Conservation (phyloP, 2,888 invertebrate genomes). For the Myopa tessellatipennis region DNA sequence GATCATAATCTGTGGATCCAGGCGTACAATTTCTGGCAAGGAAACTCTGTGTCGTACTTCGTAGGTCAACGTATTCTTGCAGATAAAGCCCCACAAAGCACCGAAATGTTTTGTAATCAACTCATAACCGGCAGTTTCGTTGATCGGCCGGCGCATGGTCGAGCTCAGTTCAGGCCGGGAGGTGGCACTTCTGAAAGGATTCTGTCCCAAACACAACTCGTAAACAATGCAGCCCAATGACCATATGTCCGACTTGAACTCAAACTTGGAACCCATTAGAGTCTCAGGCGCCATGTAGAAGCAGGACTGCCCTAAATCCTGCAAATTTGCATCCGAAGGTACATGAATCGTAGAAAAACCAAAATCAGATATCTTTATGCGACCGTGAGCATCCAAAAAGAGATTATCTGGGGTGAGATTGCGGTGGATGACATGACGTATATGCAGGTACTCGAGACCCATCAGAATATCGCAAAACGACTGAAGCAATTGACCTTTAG, state of each 20-base stretch:
- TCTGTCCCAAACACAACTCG: constrained; percentile 70
- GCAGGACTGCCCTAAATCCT: constrained; percentile 71
- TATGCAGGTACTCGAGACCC: constrained; percentile 66
- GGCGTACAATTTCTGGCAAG: constrained; percentile 56
- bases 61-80: constrained; percentile 60
- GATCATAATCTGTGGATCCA: constrained; percentile 56
- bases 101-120: constrained; percentile 48
- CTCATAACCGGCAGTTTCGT: no score
- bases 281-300: constrained; percentile 82
- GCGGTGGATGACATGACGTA: constrained; percentile 70
- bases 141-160: constrained; percentile 48
- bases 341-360: constrained; percentile 69
- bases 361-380: constrained; percentile 78
- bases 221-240: constrained; percentile 79
- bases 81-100: constrained; percentile 55
- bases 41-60: constrained; percentile 57
- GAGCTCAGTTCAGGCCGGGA: constrained; percentile 53
- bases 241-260: constrained; percentile 81
- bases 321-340: not conserved
- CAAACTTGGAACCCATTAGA: constrained; percentile 74
- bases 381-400: constrained; percentile 74
- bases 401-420: constrained; percentile 83
- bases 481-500: constrained; percentile 57
- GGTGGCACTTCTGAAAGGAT: constrained; percentile 54
- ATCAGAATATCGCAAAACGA: constrained; percentile 68